These are phyloP conservation scores for Cylindroiulus punctatus DNA, from an alignment of 2,888 invertebrate species.

Conservation along the genomic window DNA sequence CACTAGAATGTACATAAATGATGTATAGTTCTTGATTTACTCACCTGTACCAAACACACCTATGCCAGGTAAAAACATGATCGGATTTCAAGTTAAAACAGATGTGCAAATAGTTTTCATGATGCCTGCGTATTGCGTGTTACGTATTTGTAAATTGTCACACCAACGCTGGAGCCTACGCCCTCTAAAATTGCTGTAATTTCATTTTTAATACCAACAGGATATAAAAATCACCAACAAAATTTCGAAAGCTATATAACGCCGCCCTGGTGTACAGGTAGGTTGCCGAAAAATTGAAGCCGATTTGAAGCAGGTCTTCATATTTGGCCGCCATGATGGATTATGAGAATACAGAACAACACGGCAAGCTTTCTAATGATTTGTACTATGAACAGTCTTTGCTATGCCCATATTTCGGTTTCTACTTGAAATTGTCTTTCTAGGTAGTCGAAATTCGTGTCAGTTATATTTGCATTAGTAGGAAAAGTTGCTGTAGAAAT, in stretches of 20 bases:
- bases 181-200: neutral
- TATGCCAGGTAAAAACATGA: slow-evolving; percentile 87
- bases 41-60: slow-evolving; percentile 91
- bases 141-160: slow-evolving; percentile 1
- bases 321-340: neutral
- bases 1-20: neutral
- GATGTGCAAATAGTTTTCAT: neutral
- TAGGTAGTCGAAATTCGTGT: too few species aligned
- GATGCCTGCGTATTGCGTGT: neutral
- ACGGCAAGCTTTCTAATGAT: too few species aligned
- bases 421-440: too few species aligned
- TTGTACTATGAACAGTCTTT: too few species aligned
- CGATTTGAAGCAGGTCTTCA: neutral
- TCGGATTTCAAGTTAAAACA: neutral
- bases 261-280: slow-evolving; percentile 17
- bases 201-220: neutral
- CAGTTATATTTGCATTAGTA: too few species aligned
- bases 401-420: too few species aligned
- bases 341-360: too few species aligned
- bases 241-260: neutral
- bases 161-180: neutral
- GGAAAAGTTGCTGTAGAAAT: too few species aligned
- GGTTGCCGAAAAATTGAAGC: neutral
- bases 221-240: neutral
- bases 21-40: neutral